phyloP scores from a whole-genome alignment of 2,888 invertebrate genomes.

The Pheosia tremula region DNA sequence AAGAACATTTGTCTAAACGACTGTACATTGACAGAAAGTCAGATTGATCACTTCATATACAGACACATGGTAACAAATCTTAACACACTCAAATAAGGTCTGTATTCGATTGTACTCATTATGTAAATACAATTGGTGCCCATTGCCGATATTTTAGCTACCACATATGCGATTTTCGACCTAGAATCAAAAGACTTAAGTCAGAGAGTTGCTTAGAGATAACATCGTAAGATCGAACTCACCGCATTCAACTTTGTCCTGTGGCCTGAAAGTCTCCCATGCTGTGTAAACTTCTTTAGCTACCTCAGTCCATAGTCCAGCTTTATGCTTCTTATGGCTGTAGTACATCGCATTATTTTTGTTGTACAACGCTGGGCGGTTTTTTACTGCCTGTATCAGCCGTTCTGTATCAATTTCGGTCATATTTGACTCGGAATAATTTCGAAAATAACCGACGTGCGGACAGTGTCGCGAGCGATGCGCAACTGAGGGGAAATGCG shows the following conservation, averaged over 20 bases:
- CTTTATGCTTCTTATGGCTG: slow-evolving; percentile 50
- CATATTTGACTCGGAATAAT: slow-evolving; percentile 33
- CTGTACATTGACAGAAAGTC: not conserved
- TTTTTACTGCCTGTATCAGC: slow-evolving; percentile 55
- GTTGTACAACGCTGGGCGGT: slow-evolving; percentile 53
- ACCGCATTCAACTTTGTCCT: slow-evolving; percentile 55
- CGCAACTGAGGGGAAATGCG: slow-evolving; percentile 59
- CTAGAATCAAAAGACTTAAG: not conserved
- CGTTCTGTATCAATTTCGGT: slow-evolving; percentile 47
- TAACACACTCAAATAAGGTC: not conserved
- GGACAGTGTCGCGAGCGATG: slow-evolving; percentile 30
- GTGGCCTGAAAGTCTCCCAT: slow-evolving; percentile 51
- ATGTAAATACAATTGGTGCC: not conserved
- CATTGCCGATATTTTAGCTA: not conserved
- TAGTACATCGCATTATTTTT: slow-evolving; percentile 51
- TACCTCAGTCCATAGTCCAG: slow-evolving; percentile 56
- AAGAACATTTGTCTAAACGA: not conserved
- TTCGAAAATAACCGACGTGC: slow-evolving; percentile 42
- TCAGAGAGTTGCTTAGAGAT: slow-evolving; percentile 11
- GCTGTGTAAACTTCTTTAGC: slow-evolving; percentile 51
- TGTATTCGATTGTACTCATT: not conserved
- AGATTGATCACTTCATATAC: not conserved
- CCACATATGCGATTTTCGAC: slow-evolving; percentile 13
- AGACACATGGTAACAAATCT: not conserved
- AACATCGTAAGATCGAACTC: slow-evolving; percentile 18